Base-by-base conservation (phyloP, 1,140 invertebrate genomes). In the Penaeus vannamei region DNA sequence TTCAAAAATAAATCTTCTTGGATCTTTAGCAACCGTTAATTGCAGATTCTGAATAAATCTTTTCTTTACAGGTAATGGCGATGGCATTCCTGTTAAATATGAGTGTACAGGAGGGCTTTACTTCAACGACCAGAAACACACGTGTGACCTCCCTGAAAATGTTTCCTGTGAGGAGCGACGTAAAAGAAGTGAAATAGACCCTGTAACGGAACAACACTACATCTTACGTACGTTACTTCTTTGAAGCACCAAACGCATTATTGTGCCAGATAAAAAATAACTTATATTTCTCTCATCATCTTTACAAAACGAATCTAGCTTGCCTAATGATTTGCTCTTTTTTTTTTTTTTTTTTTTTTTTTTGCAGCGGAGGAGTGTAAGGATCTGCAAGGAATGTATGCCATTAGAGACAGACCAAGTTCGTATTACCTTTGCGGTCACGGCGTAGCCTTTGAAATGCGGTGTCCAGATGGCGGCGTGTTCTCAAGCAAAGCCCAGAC, bases 111-210 rank as follows among this genome's bases (percentile, higher is more conserved):
- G 86, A 72, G 86, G 86, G 3, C 86, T 88, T 26, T 83, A 61
- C 80, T 88, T 83, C 32, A 88, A 88, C 20, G 86, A 88, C n/a
- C 42, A 84, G 17, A 88, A 69, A 20, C 79, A 88, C 46, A 69
- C 80, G 7, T 88, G 86, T 84, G 86, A 88, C 29, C 64, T 72
- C 36, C 86, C 86, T 23, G 81, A 88, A 19, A 88, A 88, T n/a
- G 86, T 88, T 23, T 59, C 42, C 1, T 88, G 86, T 76, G 80
- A 53, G 17, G 62, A 84, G n/a, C 80, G 86, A 10, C 60, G 79
- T 12, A 61, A 81, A 42, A 82, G 61, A 14, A 82, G 17, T 26
- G 26, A 79, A 69, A 36, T 61, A 36, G 19, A 17, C n/a, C 36
- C 36, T 17, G 12, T 7, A 8, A 10, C 81, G 29, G 8, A 60